These are phyloP conservation scores for Atta texana DNA, from an alignment of 1,140 invertebrate genomes.

Conservation along the genomic window DNA sequence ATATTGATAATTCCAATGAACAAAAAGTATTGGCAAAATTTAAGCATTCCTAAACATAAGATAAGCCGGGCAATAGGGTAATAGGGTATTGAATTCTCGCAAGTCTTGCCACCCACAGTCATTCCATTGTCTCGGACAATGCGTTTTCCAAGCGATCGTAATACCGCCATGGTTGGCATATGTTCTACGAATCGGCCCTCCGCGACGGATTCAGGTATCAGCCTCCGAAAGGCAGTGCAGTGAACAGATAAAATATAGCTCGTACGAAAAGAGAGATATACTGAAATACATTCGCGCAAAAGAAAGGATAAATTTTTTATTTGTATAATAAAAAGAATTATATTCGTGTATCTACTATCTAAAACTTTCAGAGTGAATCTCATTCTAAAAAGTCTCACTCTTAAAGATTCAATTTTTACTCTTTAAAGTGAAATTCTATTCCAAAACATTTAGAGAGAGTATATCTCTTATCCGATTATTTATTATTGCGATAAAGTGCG, in stretches of 20 bases:
- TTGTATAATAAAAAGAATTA: background rate
- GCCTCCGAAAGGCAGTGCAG: constrained; percentile 37
- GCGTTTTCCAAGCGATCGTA: background rate
- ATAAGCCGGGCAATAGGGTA: background rate
- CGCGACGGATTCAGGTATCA: constrained; percentile 1
- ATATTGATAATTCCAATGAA: background rate
- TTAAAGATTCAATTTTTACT: no score
- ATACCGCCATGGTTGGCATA: constrained; percentile 59
- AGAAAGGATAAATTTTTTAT: constrained; percentile 10
- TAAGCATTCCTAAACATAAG: background rate
- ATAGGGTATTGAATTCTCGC: constrained; percentile 45
- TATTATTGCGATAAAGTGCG: background rate
- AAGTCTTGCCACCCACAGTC: constrained; percentile 40
- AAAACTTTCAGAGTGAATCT: no score
- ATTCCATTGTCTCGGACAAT: constrained; percentile 41
- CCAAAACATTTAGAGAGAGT: no score
- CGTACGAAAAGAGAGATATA: constrained; percentile 9
- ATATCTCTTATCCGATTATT: background rate
- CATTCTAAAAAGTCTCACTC: no score
- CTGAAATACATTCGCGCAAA: background rate
- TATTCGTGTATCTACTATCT: background rate
- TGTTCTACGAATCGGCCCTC: constrained; percentile 34
- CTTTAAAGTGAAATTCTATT: no score
- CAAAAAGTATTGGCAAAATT: constrained; percentile 25
- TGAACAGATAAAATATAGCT: constrained; percentile 44